A percentile compares a stretch with the other conserved stretches of the same genome.
Evolutionary conservation across 2,113 vertebrate genomes (phyloP).

Genomic region (Oryzias javanicus): DNA sequence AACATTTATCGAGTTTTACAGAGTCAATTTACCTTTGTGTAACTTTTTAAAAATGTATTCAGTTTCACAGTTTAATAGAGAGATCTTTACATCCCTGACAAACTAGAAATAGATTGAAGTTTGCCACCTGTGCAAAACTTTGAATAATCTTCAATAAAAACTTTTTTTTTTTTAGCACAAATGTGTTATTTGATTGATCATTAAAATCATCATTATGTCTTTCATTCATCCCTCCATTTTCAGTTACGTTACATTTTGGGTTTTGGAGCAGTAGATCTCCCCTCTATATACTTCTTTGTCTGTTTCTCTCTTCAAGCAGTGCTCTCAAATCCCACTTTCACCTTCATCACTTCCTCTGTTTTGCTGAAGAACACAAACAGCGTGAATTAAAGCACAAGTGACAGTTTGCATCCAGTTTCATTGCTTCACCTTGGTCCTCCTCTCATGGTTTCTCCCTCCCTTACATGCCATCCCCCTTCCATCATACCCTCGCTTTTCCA

Average conservation of each 20-base stretch:
- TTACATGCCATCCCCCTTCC: constrained; percentile 7
- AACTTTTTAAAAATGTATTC: too few species aligned
- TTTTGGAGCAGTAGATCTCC: constrained; percentile 32
- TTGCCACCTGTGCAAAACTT: too few species aligned
- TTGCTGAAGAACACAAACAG: constrained; percentile 53
- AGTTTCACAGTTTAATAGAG: too few species aligned
- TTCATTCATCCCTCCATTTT: constrained; percentile 17
- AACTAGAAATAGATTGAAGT: too few species aligned
- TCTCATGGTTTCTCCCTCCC: constrained; percentile 42
- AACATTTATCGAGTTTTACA: too few species aligned
- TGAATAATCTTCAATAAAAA: too few species aligned
- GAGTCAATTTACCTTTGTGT: too few species aligned
- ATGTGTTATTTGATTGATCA: too few species aligned
- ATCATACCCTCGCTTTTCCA: constrained; percentile 3
- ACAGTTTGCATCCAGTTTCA: constrained; percentile 65
- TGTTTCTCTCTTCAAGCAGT: constrained; percentile 6
- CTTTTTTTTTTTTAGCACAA: too few species aligned
- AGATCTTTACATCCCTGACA: too few species aligned
- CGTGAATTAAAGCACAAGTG: constrained; percentile 66
- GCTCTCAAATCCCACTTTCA: constrained; percentile 1
- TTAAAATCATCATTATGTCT: too few species aligned
- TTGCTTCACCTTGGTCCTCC: constrained; percentile 33
- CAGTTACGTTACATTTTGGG: constrained; percentile 7
- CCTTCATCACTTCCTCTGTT: constrained; percentile 40
- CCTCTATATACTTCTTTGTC: constrained; percentile 17